Conservation (phyloP, 2,888 invertebrate species). For the Emmelina monodactyla region DNA sequence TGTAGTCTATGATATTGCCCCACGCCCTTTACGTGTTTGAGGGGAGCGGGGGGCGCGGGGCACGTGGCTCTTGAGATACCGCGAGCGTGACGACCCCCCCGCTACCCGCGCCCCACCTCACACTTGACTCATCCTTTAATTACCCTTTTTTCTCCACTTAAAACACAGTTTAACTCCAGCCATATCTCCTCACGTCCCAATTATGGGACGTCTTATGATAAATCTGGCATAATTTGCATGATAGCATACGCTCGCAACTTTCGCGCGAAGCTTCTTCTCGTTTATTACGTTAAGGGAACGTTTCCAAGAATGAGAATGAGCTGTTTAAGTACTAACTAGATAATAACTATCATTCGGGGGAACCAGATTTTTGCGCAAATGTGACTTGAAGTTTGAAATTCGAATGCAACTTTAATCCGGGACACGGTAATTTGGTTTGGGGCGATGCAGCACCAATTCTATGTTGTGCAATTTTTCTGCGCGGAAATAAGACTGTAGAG, state of each 20-base stretch:
- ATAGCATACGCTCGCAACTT: slow-evolving; percentile 67
- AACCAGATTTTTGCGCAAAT: neutral
- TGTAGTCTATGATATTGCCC: slow-evolving; percentile 65
- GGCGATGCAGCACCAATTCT: slow-evolving; percentile 39
- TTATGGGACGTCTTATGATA: slow-evolving; percentile 66
- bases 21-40: slow-evolving; percentile 63
- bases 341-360: slow-evolving; percentile 37
- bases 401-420: slow-evolving; percentile 15
- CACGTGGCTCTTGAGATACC: slow-evolving; percentile 36
- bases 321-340: slow-evolving; percentile 59
- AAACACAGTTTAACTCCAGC: slow-evolving; percentile 53
- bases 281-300: slow-evolving; percentile 62
- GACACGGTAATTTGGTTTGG: slow-evolving; percentile 12
- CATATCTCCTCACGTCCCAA: slow-evolving; percentile 66
- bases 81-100: slow-evolving; percentile 50
- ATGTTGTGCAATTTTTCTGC: slow-evolving; percentile 44
- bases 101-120: slow-evolving; percentile 60
- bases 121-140: slow-evolving; percentile 65
- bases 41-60: slow-evolving; percentile 39
- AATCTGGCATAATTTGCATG: slow-evolving; percentile 66
- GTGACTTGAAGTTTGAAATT: slow-evolving; percentile 14
- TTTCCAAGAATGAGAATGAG: slow-evolving; percentile 62
- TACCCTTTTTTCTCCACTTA: slow-evolving; percentile 61
- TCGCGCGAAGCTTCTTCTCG: slow-evolving; percentile 61
- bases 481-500: slow-evolving; percentile 56